These are phyloP conservation scores for Peromyscus eremicus DNA, from an alignment of 2,797 vertebrate species.

Conservation along the genomic window DNA sequence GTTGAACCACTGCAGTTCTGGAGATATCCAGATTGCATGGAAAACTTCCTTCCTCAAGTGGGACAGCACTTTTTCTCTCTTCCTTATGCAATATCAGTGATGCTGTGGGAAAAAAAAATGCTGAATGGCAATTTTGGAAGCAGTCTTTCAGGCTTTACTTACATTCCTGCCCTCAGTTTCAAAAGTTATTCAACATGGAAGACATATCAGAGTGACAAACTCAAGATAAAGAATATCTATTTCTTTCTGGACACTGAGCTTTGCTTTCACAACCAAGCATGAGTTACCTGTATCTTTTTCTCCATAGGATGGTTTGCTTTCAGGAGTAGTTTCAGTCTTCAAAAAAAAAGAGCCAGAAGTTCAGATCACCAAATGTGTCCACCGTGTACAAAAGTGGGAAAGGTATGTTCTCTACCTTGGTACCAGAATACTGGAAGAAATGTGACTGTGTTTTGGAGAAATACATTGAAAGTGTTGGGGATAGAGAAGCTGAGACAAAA, in stretches of 20 bases:
- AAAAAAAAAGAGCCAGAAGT: not conserved
- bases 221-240: not conserved
- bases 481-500: not conserved
- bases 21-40: not conserved
- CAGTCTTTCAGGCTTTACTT: not conserved
- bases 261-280: not conserved
- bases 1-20: not conserved
- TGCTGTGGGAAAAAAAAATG: not conserved
- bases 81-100: not conserved
- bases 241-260: not conserved
- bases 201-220: not conserved
- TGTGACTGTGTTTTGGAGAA: slow-evolving; percentile 9
- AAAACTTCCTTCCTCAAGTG: fast-evolving
- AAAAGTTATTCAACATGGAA: slow-evolving; percentile 35
- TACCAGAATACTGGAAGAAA: not conserved
- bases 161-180: not conserved
- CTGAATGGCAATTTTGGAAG: not conserved
- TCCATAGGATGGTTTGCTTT: not conserved
- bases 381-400: not conserved
- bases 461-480: not conserved
- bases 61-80: not conserved
- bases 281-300: not conserved
- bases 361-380: not conserved
- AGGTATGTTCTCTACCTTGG: not conserved
- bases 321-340: not conserved